A percentile compares a stretch with the other conserved stretches of the same genome.
Evolutionary conservation across 2,888 invertebrate species (phyloP).

Genomic region (Hecatera dysodea): DNA sequence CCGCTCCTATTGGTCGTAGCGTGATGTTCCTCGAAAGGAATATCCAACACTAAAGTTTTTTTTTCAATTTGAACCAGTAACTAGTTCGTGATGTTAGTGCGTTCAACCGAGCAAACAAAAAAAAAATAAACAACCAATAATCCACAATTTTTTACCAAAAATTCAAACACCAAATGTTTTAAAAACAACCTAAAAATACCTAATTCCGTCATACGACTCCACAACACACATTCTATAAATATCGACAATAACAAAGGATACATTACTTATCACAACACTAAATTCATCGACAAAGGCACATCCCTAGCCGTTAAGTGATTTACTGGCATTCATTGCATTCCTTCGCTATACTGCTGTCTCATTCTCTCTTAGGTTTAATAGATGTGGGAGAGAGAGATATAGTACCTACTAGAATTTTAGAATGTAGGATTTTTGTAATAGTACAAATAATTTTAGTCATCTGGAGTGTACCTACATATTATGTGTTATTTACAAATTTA

Average conservation of each 20-base stretch:
- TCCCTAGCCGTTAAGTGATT: slow-evolving; percentile 62
- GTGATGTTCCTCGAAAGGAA: too few species aligned
- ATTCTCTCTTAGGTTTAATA: slow-evolving; percentile 3
- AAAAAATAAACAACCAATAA: background rate
- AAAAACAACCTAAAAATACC: background rate
- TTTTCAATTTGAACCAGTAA: too few species aligned
- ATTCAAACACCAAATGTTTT: background rate
- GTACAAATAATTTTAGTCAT: slow-evolving; percentile 25
- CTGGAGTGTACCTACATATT: too few species aligned
- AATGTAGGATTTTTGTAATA: slow-evolving; percentile 33
- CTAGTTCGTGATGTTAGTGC: too few species aligned
- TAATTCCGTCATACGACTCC: slow-evolving; percentile 11
- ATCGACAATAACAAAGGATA: slow-evolving; percentile 43
- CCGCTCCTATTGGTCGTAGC: too few species aligned
- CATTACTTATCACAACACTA: slow-evolving; percentile 49
- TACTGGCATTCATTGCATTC: slow-evolving; percentile 54
- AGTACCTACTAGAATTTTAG: slow-evolving; percentile 22
- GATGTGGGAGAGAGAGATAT: slow-evolving; percentile 1
- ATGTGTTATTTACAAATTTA: background rate
- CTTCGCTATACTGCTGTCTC: slow-evolving; percentile 14
- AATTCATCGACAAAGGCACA: slow-evolving; percentile 59
- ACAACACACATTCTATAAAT: slow-evolving; percentile 32
- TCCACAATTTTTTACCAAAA: background rate
- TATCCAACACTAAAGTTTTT: too few species aligned
- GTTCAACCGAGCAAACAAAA: background rate